Evolutionary conservation across 1,140 invertebrate genomes (phyloP).

Genomic region (Antheraea mylitta): DNA sequence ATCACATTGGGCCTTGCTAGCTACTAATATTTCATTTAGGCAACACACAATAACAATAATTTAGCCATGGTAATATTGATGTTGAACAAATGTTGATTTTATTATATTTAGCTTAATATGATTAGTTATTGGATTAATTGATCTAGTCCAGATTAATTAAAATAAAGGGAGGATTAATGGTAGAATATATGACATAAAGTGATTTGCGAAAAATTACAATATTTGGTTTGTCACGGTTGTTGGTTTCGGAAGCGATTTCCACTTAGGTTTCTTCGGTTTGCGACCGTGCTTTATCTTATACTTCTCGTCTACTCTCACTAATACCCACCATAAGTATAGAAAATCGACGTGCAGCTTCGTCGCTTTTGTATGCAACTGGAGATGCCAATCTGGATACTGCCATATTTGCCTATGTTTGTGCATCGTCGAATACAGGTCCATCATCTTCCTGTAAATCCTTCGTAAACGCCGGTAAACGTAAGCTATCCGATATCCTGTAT

Average conservation of each 20-base stretch:
- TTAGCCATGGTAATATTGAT: no score
- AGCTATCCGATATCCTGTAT: constrained; percentile 45
- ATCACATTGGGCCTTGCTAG: no score
- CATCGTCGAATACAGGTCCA: constrained; percentile 27
- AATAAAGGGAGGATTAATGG: no score
- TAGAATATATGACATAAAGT: no score
- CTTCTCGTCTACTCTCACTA: constrained; percentile 33
- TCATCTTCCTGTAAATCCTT: constrained; percentile 31
- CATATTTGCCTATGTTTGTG: constrained; percentile 15
- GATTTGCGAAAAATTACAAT: background rate
- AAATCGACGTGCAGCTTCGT: constrained; percentile 43
- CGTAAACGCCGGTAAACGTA: constrained; percentile 35
- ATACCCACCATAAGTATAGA: constrained; percentile 37
- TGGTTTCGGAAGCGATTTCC: background rate
- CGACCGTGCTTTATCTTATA: constrained; percentile 18
- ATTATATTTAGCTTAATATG: no score
- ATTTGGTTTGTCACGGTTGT: background rate
- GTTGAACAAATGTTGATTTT: no score
- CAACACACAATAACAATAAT: no score
- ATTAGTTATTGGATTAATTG: no score
- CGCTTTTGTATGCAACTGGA: constrained; percentile 36
- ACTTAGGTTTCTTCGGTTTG: background rate
- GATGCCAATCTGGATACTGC: constrained; percentile 6
- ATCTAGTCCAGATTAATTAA: no score
- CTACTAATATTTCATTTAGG: no score